Evolutionary conservation across 2,888 invertebrate species (phyloP), one percentile per base, ranked within the genome.

Genomic region (Idaea dimidiata): DNA sequence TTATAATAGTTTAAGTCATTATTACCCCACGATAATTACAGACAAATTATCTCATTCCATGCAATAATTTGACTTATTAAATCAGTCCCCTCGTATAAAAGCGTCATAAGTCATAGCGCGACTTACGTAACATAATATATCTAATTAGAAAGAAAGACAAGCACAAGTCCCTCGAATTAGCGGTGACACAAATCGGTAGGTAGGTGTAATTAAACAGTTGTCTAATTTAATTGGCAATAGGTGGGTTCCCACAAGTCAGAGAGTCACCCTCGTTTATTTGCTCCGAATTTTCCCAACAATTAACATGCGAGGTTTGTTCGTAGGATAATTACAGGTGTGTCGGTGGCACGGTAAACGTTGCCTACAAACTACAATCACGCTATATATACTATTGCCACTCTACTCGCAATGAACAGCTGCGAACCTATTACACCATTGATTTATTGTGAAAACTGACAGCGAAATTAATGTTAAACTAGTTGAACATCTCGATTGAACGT

Each of bases 191-290:
- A 86, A 82, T 83, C 76, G 79, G 69, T 76, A 71, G 72, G 71
- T 75, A 74, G 79, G 79, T 82, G 80, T 89, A 89, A 91, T 88
- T 86, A 86, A 88, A 87, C 83, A 89, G 86, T 89, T 88, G 88
- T 90, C 89, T 88, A 87, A 87, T 87, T 86, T 89, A 90, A 91
- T 91, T 91, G 89, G 90, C 91, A 90, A 89, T 86, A 80, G 81
- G 91, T 80, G 82, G 76, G 88, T 91, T 91, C 91, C 90, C 91
- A 91, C 88, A 83, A 83, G 86, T 81, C 85, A 83, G 80, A 84
- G 86, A 86, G 86, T 84, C 88, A 87, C 89, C 91, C 90, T 85
- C 87, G 77, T 85, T 84, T 74, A 73, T 65, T 74, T 74, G 74
- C 72, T 78, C 81, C 81, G 70, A 87, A 83, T 85, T 84, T 87